phyloP scores from a whole-genome alignment of 2,888 invertebrate genomes.

The Heliconius ismenius region DNA sequence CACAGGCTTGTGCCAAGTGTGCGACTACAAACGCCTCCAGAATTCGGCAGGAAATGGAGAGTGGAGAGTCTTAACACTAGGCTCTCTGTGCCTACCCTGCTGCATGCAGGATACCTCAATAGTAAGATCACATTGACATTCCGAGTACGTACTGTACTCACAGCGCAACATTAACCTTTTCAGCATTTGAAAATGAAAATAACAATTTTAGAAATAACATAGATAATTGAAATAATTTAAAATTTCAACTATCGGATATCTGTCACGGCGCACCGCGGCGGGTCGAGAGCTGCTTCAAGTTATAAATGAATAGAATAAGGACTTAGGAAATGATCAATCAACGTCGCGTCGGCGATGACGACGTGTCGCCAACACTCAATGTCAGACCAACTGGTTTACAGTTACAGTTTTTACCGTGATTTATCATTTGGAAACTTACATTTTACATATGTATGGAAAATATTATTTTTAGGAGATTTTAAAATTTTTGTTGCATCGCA shows the following conservation, averaged over 20 bases:
- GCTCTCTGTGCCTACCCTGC: no score
- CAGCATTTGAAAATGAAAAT: not conserved
- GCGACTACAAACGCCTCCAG: no score
- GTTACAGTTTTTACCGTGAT: constrained; percentile 40
- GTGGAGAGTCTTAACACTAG: no score
- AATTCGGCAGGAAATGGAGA: no score
- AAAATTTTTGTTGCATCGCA: no score
- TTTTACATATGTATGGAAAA: not conserved
- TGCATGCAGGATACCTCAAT: no score
- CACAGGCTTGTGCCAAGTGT: no score
- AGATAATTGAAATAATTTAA: constrained; percentile 18
- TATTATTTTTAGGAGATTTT: not conserved
- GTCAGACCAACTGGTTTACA: constrained; percentile 47
- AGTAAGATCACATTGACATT: no score
- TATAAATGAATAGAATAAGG: constrained; percentile 66
- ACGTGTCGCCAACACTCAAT: constrained; percentile 58
- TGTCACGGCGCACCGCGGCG: constrained; percentile 10
- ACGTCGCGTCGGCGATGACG: constrained; percentile 59
- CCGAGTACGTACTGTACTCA: no score
- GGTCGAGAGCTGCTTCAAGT: constrained; percentile 45
- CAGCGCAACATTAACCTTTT: no score
- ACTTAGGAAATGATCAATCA: constrained; percentile 63
- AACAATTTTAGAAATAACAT: not conserved
- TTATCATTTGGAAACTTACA: constrained; percentile 37
- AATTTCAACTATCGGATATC: constrained; percentile 16